Base-by-base conservation (phyloP, 2,113 vertebrate genomes). In the Labeo rohita region DNA sequence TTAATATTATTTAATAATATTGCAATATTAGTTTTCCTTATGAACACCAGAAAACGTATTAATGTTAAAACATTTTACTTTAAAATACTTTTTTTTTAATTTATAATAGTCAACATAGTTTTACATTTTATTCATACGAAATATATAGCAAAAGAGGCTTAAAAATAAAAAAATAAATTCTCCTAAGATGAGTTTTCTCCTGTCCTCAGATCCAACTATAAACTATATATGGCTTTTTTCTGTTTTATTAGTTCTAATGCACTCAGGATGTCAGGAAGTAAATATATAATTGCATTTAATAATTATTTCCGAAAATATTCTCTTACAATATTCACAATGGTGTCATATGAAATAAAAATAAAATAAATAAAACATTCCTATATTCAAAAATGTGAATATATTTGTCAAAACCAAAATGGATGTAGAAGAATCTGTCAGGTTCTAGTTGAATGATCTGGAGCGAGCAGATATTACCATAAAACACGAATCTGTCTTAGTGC, bases 391-490 rank as follows among this genome's bases (percentile, higher is more conserved):
- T 66, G 9, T 93, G 91, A 92, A 87, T 92, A 89, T 87, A 91
- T 92, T 89, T 92, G 90, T 92, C 87, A 90, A 90, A 88, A 83
- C 45, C 88, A 79, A 91, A 93, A 91, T 39, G 54, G 76, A 8
- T 88, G 85, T 91, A 63, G 86, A 91, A 86, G 81, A 72, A 86
- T 87, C 85, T 91, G 90, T 87, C 92, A 91, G 81, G 87, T 90
- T 83, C 66, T 91, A 90, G 91, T 90, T 84, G 45, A 92, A 91
- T 90, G 87, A 89, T 93, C 89, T 91, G 77, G 77, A 91, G 83
- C 9, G 49, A 88, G 83, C 84, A 83, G 87, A 89, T 88, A 89
- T 90, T 93, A 93, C 34, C 92, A 93, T 92, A 91, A 91, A 93
- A 88, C 91, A 91, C 83, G 85, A 89, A 84, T 86, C 89, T 91